A percentile compares a stretch with the other conserved stretches of the same genome.
Conservation (phyloP, 2,113 vertebrate genomes). For the Gambusia holbrooki region DNA sequence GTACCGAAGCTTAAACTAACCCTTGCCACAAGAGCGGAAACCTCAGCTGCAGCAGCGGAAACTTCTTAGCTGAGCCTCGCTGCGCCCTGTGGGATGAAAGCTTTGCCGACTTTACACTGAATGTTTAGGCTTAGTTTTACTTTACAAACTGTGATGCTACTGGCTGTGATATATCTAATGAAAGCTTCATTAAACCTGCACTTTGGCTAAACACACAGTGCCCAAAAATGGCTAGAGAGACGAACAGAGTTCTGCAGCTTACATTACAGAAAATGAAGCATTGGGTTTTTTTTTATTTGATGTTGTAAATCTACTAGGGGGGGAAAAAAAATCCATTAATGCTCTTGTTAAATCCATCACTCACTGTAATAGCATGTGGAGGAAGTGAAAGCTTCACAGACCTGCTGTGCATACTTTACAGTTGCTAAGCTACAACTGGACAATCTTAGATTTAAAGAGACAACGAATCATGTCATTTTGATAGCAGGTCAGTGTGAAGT, state of each 20-base stretch:
- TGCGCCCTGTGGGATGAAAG: constrained; percentile 34
- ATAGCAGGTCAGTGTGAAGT: not conserved
- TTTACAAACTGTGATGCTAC: constrained; percentile 27
- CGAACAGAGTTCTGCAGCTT: not conserved
- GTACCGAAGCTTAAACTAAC: constrained; percentile 48
- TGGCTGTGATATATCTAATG: constrained; percentile 19
- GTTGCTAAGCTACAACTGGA: constrained; percentile 25
- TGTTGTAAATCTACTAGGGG: not conserved
- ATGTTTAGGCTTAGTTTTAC: constrained; percentile 10
- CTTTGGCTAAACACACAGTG: not conserved
- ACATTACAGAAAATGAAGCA: not conserved
- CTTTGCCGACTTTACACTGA: constrained; percentile 31
- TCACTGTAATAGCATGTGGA: not conserved
- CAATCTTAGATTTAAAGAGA: not conserved
- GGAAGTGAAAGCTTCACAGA: not conserved
- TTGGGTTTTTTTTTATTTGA: not conserved
- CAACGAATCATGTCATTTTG: not conserved
- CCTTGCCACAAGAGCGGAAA: constrained; percentile 34
- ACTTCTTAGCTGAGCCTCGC: constrained; percentile 7
- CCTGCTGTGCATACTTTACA: constrained; percentile 1
- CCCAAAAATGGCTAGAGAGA: not conserved
- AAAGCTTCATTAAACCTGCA: constrained; percentile 30
- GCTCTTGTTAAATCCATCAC: not conserved
- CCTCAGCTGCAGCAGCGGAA: constrained; percentile 3
- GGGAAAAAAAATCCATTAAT: not conserved